phyloP scores from a whole-genome alignment of 2,113 vertebrate species.

The Micronycteris hirsuta region DNA sequence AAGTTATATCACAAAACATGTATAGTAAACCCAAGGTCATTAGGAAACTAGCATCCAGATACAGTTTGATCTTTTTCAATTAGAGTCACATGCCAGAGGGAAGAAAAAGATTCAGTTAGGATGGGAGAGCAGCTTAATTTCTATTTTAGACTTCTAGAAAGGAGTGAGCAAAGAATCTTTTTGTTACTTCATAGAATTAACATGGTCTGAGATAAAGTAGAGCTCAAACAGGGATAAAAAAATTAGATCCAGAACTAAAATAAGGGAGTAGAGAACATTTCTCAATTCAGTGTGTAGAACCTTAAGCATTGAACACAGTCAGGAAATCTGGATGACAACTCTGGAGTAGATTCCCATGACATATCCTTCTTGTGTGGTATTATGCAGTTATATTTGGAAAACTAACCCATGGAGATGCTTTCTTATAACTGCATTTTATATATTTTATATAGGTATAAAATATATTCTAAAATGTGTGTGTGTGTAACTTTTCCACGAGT shows the following conservation, averaged over 20 bases:
- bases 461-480: not conserved
- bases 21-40: not conserved
- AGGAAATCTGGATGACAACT: not conserved
- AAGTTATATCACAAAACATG: not conserved
- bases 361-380: not conserved
- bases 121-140: not conserved
- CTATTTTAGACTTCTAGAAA: slow-evolving; percentile 1
- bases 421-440: not conserved
- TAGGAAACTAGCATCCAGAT: not conserved
- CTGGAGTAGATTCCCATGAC: not conserved
- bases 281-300: not conserved
- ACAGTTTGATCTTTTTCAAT: not conserved
- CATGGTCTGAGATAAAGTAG: not conserved
- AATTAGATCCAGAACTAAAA: not conserved
- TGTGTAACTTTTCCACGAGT: not conserved
- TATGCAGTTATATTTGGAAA: not conserved
- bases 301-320: not conserved
- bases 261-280: not conserved
- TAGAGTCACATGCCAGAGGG: not conserved
- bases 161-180: not conserved
- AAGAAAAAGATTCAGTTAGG: not conserved
- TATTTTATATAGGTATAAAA: not conserved
- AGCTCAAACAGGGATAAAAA: slow-evolving; percentile 30
- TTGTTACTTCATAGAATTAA: slow-evolving; percentile 29
- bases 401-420: not conserved